Percentiles rank a stretch among this genome's conserved stretches.
phyloP scores from a whole-genome alignment of 2,888 invertebrate genomes.

The Lottia gigantea region DNA sequence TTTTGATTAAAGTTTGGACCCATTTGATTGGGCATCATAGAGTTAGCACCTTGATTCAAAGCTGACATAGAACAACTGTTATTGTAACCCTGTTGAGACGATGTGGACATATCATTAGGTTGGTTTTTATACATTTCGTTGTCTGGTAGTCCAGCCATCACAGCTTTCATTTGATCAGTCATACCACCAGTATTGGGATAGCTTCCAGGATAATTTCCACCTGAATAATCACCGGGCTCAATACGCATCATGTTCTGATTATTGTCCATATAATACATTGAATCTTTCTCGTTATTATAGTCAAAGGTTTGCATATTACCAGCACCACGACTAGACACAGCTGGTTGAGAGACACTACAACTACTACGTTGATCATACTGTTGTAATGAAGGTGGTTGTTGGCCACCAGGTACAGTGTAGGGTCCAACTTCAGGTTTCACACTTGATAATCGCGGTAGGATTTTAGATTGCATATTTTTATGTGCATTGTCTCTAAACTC shows the following conservation, averaged over 20 bases:
- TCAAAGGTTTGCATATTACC: constrained; percentile 40
- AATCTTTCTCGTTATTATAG: constrained; percentile 28
- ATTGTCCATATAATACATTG: constrained; percentile 39
- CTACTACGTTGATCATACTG: constrained; percentile 31
- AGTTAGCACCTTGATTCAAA: constrained; percentile 19
- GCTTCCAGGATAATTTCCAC: not conserved
- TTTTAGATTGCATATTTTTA: constrained; percentile 52
- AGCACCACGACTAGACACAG: constrained; percentile 21
- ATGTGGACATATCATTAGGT: not conserved
- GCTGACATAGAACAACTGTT: constrained; percentile 22
- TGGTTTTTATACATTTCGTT: constrained; percentile 10
- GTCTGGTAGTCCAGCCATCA: constrained; percentile 4
- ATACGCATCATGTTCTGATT: constrained; percentile 46
- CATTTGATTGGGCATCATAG: constrained; percentile 19
- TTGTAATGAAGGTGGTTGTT: constrained; percentile 10
- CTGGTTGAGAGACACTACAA: constrained; percentile 29
- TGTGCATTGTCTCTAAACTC: constrained; percentile 51
- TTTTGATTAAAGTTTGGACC: constrained; percentile 11
- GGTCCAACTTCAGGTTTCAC: constrained; percentile 58
- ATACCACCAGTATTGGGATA: not conserved
- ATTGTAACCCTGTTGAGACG: constrained; percentile 9
- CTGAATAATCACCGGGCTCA: constrained; percentile 22
- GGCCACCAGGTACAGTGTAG: constrained; percentile 55
- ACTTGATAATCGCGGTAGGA: constrained; percentile 50
- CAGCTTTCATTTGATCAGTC: constrained; percentile 10